phyloP scores from a whole-genome alignment of 2,797 vertebrate species.

The Vultur gryphus region DNA sequence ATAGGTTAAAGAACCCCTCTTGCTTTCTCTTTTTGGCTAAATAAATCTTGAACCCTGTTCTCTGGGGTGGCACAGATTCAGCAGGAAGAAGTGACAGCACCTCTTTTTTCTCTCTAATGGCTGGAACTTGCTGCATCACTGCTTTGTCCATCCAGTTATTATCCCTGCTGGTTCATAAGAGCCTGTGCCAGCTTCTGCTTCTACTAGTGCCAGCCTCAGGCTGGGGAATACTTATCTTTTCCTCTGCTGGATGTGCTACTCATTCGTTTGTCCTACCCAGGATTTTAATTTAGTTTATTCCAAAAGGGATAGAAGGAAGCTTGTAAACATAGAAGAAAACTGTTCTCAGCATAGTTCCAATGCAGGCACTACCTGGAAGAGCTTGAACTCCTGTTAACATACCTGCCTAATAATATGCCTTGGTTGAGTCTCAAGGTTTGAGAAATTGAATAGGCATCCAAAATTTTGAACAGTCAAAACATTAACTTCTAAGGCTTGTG shows the following conservation, averaged over 20 bases:
- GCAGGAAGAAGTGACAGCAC: background rate
- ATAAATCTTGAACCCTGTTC: background rate
- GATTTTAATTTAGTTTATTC: conserved; percentile 8
- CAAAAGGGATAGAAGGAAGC: background rate
- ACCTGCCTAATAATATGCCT: background rate
- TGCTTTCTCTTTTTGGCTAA: background rate
- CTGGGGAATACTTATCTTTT: background rate
- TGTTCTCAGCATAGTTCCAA: background rate
- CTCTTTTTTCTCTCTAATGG: background rate
- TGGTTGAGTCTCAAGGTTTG: background rate
- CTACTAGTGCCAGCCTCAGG: background rate
- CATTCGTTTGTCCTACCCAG: background rate
- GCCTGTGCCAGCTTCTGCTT: background rate
- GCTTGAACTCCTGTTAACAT: background rate
- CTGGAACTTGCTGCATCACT: background rate
- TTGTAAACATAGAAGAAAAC: background rate
- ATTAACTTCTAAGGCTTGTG: background rate
- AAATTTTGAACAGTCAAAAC: background rate
- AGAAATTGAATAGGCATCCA: background rate
- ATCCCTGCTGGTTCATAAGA: background rate
- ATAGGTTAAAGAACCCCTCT: background rate
- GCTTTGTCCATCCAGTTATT: background rate
- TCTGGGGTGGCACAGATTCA: background rate
- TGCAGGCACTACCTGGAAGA: background rate
- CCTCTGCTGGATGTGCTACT: background rate